Percentiles rank a stretch among this genome's conserved stretches.
Evolutionary conservation across 2,888 invertebrate genomes (phyloP).

Genomic region (Andrena flavipes): DNA sequence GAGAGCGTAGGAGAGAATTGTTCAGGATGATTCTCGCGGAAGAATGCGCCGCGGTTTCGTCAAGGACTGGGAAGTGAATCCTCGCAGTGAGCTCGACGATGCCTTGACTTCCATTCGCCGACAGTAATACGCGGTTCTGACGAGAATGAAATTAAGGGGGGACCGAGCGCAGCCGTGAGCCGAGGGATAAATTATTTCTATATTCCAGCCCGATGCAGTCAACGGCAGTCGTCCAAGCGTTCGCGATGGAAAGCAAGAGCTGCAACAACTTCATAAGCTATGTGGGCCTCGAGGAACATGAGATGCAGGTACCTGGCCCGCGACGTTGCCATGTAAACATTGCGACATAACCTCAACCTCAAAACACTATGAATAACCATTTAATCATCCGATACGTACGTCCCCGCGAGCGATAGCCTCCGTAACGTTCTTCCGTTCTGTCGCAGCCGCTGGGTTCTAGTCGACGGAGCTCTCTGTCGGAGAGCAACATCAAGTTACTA

Average conservation of each 20-base stretch:
- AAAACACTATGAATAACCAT: neutral
- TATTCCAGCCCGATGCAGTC: conserved; percentile 31
- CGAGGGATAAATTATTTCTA: conserved; percentile 32
- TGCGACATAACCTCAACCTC: conserved; percentile 45
- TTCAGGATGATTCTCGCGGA: conserved; percentile 41
- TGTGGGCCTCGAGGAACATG: conserved; percentile 84
- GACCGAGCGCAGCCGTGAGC: conserved; percentile 10
- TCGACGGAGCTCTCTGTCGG: conserved; percentile 79
- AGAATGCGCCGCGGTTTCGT: conserved; percentile 9
- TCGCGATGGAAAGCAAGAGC: conserved; percentile 81
- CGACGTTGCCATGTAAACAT: conserved; percentile 53
- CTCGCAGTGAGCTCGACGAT: conserved; percentile 15
- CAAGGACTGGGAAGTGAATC: conserved; percentile 23
- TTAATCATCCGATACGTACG: neutral
- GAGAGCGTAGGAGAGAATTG: conserved; percentile 21
- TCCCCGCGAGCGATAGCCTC: neutral
- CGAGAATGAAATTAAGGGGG: conserved; percentile 38
- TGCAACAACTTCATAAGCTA: conserved; percentile 85
- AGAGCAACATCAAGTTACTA: conserved; percentile 81
- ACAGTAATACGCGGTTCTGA: conserved; percentile 12
- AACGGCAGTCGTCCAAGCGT: conserved; percentile 37
- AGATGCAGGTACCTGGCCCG: conserved; percentile 82
- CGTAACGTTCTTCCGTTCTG: neutral
- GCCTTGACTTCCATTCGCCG: conserved; percentile 14
- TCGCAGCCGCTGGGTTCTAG: conserved; percentile 78